phyloP scores from a whole-genome alignment of 2,113 vertebrate species.

The Laterallus jamaicensis region DNA sequence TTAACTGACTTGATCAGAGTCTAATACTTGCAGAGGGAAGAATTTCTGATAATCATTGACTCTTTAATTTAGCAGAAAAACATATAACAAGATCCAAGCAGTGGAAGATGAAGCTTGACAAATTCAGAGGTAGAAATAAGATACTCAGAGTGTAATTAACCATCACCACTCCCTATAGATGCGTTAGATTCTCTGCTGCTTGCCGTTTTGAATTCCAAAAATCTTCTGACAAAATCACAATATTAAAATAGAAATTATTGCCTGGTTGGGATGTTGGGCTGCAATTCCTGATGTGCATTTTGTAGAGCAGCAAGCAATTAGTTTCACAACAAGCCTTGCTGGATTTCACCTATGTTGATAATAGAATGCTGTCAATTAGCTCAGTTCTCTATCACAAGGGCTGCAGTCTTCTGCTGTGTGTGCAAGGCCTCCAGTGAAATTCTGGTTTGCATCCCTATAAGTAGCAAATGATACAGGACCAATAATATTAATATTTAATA shows the following conservation, averaged over 20 bases:
- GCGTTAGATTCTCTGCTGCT: not conserved
- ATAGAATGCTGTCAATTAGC: not conserved
- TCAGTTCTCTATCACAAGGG: not conserved
- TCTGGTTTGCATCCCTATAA: not conserved
- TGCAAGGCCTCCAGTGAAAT: not conserved
- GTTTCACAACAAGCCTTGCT: not conserved
- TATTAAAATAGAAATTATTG: not conserved
- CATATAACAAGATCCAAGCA: constrained; percentile 1
- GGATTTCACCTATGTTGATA: not conserved
- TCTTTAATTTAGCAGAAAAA: constrained; percentile 57
- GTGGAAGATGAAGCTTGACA: constrained; percentile 24
- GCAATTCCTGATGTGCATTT: not conserved
- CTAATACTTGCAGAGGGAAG: constrained; percentile 15
- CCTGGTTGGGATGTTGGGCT: not conserved
- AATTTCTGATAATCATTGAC: constrained; percentile 40
- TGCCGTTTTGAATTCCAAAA: not conserved
- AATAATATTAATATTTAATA: not conserved
- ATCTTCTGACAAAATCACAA: not conserved
- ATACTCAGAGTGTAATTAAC: constrained; percentile 26
- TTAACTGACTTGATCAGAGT: constrained; percentile 38
- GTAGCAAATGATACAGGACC: not conserved
- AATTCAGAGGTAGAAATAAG: constrained; percentile 38
- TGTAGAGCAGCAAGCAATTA: not conserved
- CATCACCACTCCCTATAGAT: not conserved
- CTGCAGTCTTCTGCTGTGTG: not conserved